phyloP scores from a whole-genome alignment of 1,140 invertebrate species.

The Orchesella cincta region DNA sequence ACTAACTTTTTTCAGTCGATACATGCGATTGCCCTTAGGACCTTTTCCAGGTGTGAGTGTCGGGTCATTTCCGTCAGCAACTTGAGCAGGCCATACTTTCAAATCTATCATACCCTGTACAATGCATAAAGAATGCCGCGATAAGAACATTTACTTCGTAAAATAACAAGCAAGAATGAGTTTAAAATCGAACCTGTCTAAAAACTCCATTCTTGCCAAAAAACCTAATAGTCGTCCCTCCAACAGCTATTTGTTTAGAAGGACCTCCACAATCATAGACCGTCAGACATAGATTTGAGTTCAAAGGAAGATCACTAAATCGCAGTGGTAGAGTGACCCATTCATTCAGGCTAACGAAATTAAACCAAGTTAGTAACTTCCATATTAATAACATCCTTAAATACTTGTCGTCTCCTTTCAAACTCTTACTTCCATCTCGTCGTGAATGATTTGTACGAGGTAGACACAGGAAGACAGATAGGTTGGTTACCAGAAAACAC shows the following conservation, averaged over 20 bases:
- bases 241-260: conserved; percentile 76
- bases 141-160: too few relatives aligned
- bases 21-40: conserved; percentile 67
- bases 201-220: conserved; percentile 92
- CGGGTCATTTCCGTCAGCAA: conserved; percentile 69
- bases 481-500: conserved; percentile 80
- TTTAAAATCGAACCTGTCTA: conserved; percentile 65
- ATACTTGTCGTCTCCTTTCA: conserved; percentile 22
- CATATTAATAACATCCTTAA: not conserved
- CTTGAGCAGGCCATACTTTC: conserved; percentile 65
- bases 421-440: conserved; percentile 88
- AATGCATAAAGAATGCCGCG: conserved; percentile 28
- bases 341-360: conserved; percentile 85
- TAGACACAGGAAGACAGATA: conserved; percentile 83
- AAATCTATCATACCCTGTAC: conserved; percentile 62
- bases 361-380: not conserved
- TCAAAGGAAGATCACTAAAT: conserved; percentile 87
- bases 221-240: conserved; percentile 84
- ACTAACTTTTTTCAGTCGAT: conserved; percentile 73
- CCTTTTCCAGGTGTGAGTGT: conserved; percentile 69
- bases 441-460: conserved; percentile 90
- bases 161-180: too few relatives aligned
- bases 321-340: conserved; percentile 90
- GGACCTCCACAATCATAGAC: conserved; percentile 91
- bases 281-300: conserved; percentile 85